These are phyloP conservation scores for Sebastes schlegelii DNA, from an alignment of 2,113 vertebrate species.

Conservation along the genomic window DNA sequence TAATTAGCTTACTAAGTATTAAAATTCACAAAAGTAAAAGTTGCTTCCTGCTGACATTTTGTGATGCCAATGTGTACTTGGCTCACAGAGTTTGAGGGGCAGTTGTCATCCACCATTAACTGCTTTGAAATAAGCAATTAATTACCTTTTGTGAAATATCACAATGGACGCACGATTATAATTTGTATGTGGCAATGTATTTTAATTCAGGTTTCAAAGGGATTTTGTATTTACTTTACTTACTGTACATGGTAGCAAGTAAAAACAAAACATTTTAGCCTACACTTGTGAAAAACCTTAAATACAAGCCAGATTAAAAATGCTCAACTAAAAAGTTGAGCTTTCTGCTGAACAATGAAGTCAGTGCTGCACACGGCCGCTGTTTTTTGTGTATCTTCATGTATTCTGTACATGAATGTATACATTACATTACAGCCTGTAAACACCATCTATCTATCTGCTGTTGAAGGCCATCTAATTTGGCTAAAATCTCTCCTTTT, in stretches of 20 bases:
- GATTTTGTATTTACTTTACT: not conserved
- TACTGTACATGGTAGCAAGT: not conserved
- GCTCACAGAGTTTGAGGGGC: not conserved
- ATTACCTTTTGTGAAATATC: not conserved
- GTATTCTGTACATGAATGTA: not conserved
- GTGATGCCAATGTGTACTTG: no score
- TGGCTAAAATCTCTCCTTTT: not conserved
- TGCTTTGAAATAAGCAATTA: not conserved
- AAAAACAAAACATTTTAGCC: not conserved
- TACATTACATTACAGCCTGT: not conserved
- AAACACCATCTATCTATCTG: not conserved
- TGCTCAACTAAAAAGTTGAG: not conserved
- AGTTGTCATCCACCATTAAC: not conserved
- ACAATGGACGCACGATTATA: not conserved
- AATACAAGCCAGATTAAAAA: not conserved
- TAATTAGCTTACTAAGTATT: not conserved
- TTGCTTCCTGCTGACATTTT: not conserved
- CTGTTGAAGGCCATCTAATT: not conserved
- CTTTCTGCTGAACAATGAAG: no score
- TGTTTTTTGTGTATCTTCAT: not conserved
- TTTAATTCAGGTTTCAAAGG: not conserved
- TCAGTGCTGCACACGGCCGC: no score
- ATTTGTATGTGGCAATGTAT: no score
- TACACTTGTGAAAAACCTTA: no score
- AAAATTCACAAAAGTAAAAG: slow-evolving; percentile 1